These are phyloP conservation scores for Mactromeris polynyma DNA, from an alignment of 2,888 invertebrate genomes.

Conservation along the genomic window DNA sequence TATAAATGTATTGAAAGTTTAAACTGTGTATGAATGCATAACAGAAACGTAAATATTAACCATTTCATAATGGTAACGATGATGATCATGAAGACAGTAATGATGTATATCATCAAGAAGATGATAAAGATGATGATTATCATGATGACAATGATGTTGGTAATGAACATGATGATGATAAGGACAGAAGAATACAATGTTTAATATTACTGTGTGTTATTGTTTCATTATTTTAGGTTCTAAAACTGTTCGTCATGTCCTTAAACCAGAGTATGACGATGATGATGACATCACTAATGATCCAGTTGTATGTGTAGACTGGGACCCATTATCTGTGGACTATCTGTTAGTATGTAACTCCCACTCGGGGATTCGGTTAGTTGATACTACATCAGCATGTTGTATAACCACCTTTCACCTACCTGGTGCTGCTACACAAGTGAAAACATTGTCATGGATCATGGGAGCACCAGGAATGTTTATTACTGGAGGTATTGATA, in stretches of 20 bases:
- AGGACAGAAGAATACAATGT: no score
- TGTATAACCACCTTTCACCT: conserved; percentile 85
- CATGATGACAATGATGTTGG: no score
- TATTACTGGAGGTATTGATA: conserved; percentile 88
- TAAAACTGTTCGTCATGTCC: conserved; percentile 75
- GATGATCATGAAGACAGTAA: no score
- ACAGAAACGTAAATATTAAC: no score
- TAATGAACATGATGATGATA: no score
- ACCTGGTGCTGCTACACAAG: conserved; percentile 85
- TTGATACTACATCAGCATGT: conserved; percentile 83
- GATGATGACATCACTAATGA: conserved; percentile 77
- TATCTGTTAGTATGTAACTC: conserved; percentile 86
- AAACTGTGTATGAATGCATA: no score
- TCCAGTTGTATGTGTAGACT: conserved; percentile 85
- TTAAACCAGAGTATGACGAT: conserved; percentile 76
- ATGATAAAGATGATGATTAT: no score
- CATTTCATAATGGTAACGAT: no score
- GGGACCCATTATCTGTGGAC: conserved; percentile 87
- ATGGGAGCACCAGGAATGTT: conserved; percentile 87
- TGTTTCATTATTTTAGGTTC: conserved; percentile 68
- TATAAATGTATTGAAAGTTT: no score
- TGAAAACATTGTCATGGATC: conserved; percentile 87
- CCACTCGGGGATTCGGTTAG: conserved; percentile 83
- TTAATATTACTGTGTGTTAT: no score
- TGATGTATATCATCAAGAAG: no score